phyloP scores from a whole-genome alignment of 2,797 vertebrate genomes.

The Sebastes nivosus region DNA sequence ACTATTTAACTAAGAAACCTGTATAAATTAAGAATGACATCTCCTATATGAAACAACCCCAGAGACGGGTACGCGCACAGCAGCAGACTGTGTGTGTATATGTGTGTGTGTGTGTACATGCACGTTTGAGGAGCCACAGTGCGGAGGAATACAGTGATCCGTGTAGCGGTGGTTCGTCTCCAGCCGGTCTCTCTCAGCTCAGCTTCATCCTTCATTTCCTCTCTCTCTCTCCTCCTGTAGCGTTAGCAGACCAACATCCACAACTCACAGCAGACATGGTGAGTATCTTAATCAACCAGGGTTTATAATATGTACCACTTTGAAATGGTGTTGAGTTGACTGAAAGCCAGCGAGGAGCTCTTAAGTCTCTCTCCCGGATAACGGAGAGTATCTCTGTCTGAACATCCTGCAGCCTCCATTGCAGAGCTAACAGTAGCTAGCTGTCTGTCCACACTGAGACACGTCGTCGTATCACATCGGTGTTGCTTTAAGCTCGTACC shows the following conservation, averaged over 20 bases:
- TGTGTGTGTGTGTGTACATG: neutral
- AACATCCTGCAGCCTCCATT: neutral
- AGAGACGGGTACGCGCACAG: neutral
- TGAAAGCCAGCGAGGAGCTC: accelerated
- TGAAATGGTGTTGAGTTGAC: neutral
- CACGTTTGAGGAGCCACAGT: neutral
- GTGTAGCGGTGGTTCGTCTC: constrained; percentile 51
- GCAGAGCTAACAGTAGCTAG: constrained; percentile 1
- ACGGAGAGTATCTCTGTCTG: neutral
- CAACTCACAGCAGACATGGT: constrained; percentile 65
- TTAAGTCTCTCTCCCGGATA: accelerated
- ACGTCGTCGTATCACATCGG: neutral
- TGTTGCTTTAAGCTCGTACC: neutral
- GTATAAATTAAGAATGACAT: neutral
- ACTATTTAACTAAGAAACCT: neutral
- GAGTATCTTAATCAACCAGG: constrained; percentile 39
- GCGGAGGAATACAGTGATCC: constrained; percentile 79
- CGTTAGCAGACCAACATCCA: constrained; percentile 30
- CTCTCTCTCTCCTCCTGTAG: constrained; percentile 33
- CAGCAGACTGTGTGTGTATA: neutral
- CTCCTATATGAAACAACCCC: neutral
- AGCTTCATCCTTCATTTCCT: constrained; percentile 70
- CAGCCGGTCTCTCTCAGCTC: constrained; percentile 44
- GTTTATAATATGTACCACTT: neutral
- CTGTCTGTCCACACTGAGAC: neutral